Base-by-base conservation (phyloP, 2,888 invertebrate species). In the Pammene aurita region DNA sequence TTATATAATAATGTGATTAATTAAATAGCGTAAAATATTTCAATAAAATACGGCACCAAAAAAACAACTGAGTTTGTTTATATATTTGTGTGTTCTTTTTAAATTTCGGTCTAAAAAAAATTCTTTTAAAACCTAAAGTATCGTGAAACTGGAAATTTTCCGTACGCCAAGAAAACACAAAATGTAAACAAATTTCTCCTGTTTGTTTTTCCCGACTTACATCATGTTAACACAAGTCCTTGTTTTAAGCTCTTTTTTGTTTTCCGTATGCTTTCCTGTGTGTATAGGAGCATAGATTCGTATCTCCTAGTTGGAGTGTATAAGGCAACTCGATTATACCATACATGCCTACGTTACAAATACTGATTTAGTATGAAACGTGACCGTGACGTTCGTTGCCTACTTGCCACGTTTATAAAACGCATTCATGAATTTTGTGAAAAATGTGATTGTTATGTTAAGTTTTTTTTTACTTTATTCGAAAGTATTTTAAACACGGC, bases 221-320 rank as follows among this genome's bases (percentile, higher is more conserved):
- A 77, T 74, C 81, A 68, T 81, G 77, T 79, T 82, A 73, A 72
- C 75, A 76, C 77, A 77, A 77, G 77, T 78, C 80, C 77, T 80
- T 81, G 81, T 81, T 81, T 80, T 76, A 79, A 82, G 79, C 76
- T 72, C 72, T 75, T 75, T 75, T 80, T n/a, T n/a, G n/a, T n/a
- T 78, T 78, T 75, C 65, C 66, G 61, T 54, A 18, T 74, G 72
- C 56, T 75, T 72, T 73, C 70, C 71, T 71, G 77, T 78, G 73
- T 78, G 80, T 82, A 81, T 34, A 34, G 34, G 0, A 13, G 34
- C 34, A 35, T 7, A 54, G 54, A 54, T 52, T 2, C 26, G 26
- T 7, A 26, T 5, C 0, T 9, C 6, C n/a, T 35, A 34, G 54
- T n/a, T 54, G n/a, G 4, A 54, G 54, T n/a, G 13, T n/a, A 7